Evolutionary conservation across 2,797 vertebrate genomes (phyloP), one percentile per base, ranked within the genome.

Genomic region (Mycteria americana): DNA sequence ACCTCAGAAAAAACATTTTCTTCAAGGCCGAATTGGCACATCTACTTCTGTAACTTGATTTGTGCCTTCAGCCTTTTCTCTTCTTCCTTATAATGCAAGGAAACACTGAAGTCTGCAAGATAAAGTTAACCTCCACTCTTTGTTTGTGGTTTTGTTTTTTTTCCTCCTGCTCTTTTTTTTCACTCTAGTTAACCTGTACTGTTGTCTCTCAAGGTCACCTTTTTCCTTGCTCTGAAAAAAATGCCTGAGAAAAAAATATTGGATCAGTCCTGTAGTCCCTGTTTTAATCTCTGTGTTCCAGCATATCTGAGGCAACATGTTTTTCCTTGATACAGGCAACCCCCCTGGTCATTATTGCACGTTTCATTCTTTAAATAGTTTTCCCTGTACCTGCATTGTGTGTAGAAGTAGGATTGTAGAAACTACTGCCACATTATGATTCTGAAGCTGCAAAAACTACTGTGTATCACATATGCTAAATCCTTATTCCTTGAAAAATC

Each of bases 261-360:
- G 16, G 2, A 10, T 87, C 46, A 13, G n/a, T 54, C 28, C 12
- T 63, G 2, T 51, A 37, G 19, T 75, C 18, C 22, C 35, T 43
- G 4, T 63, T 69, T 81, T 41, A 45, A 46, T 37, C 22, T 33
- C 37, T 46, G 3, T 57, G 23, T 63, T 80, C 3, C 25, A 53
- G 28, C 14, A 9, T 28, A 63, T 59, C 6, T 70, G 51, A 91
- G 18, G 16, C 5, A 83, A 48, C 4, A 10, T 4, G 2, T 10
- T 74, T 77, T 46, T 22, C 11, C 33, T n/a, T 5, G 0, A 24
- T 68, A 77, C 16, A 73, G 10, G 25, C 14, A 80, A 83, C 68
- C 5, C 0, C 0, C 6, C 14, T 11, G 48, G 4, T 13, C 2
- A 37, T 41, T 53, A 10, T 30, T 54, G 4, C 5, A 67, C 31